These are phyloP conservation scores for Phocoena sinus DNA, from an alignment of 2,113 vertebrate species.

Conservation along the genomic window DNA sequence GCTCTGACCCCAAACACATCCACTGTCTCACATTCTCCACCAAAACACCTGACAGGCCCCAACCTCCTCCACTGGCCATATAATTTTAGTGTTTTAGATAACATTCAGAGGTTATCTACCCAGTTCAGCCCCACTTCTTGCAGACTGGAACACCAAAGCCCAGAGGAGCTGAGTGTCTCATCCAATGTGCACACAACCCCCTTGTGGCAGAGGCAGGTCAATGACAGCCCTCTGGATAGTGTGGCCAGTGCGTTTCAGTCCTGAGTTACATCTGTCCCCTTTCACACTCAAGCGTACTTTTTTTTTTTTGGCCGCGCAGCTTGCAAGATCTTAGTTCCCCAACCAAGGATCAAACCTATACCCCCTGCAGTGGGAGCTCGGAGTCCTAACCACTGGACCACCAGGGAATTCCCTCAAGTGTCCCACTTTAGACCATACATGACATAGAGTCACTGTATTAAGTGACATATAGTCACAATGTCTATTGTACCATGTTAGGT, in stretches of 20 bases:
- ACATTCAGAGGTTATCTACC: neutral
- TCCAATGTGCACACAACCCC: neutral
- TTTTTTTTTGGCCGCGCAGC: neutral
- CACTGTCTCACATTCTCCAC: neutral
- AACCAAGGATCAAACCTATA: fast-evolving
- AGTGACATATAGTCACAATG: neutral
- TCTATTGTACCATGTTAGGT: neutral
- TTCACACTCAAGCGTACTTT: neutral
- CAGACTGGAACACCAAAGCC: neutral
- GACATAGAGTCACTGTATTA: neutral
- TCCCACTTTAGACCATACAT: neutral
- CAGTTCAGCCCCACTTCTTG: neutral
- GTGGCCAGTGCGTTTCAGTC: neutral
- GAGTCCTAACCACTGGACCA: neutral
- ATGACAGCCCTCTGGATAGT: neutral
- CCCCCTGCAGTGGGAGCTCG: neutral
- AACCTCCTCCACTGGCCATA: neutral
- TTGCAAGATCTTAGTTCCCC: neutral
- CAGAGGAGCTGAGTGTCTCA: neutral
- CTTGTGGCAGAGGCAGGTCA: neutral
- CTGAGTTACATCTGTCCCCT: neutral
- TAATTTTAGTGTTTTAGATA: neutral
- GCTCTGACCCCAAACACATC: neutral
- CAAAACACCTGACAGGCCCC: neutral
- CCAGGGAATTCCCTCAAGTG: neutral